A percentile compares a stretch with the other conserved stretches of the same genome.
Conservation (phyloP, 2,888 invertebrate species). For the Meiosimyza decipiens region DNA sequence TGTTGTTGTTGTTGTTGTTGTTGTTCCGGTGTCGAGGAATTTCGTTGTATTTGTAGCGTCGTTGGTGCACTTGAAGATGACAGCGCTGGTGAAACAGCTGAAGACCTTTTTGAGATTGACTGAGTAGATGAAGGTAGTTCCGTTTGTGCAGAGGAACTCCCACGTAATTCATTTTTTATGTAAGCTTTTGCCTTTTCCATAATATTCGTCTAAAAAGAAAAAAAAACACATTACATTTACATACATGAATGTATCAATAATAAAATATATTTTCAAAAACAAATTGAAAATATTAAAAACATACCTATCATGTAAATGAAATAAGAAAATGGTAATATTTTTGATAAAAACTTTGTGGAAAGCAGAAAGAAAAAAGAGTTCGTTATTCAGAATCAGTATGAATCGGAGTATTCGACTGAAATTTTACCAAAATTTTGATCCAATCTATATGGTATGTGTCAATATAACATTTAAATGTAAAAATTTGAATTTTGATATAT, state of each 20-base stretch:
- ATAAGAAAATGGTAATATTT: no score
- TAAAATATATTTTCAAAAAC: background rate
- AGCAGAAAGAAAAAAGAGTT: no score
- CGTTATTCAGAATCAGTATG: no score
- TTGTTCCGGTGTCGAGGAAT: conserved; percentile 31
- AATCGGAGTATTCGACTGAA: no score
- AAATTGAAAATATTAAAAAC: background rate
- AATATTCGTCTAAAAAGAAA: conserved; percentile 51
- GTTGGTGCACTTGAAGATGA: conserved; percentile 44
- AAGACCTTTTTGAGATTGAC: conserved; percentile 46
- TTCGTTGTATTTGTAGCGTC: conserved; percentile 43
- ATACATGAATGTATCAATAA: no score
- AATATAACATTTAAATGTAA: no score
- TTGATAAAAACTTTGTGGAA: no score
- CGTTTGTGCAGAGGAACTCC: conserved; percentile 62
- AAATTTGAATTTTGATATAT: no score
- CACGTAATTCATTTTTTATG: conserved; percentile 77
- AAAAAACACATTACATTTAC: background rate
- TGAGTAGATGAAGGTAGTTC: conserved; percentile 43
- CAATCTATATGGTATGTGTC: no score
- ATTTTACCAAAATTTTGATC: no score
- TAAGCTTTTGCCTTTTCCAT: conserved; percentile 79
- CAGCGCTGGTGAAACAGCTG: conserved; percentile 46
- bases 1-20: conserved; percentile 40
- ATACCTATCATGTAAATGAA: no score